A percentile compares a stretch with the other conserved stretches of the same genome.
phyloP scores from a whole-genome alignment of 1,140 invertebrate species.

The Hirudo medicinalis region DNA sequence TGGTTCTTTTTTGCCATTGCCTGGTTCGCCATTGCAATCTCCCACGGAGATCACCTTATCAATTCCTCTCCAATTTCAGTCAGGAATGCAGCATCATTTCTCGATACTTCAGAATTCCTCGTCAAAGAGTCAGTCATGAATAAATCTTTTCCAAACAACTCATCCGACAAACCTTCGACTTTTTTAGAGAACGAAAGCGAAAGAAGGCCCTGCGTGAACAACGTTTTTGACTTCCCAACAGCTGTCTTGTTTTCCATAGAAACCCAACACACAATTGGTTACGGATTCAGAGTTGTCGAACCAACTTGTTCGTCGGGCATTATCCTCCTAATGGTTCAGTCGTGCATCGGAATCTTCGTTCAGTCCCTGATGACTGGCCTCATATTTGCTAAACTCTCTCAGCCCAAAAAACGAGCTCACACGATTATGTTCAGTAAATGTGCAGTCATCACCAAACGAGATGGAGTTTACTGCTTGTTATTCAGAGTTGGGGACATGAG shows the following conservation, averaged over 20 bases:
- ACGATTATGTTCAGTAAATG: slow-evolving; percentile 24
- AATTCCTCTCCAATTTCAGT: not conserved
- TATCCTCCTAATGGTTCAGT: slow-evolving; percentile 22
- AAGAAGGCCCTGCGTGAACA: slow-evolving; percentile 26
- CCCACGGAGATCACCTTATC: slow-evolving; percentile 39
- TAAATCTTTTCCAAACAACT: not conserved
- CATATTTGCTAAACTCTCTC: slow-evolving; percentile 22
- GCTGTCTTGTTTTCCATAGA: slow-evolving; percentile 36
- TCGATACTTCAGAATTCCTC: not conserved
- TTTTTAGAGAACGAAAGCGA: slow-evolving; percentile 28
- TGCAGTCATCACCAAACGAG: slow-evolving; percentile 20
- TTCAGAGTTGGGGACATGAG: slow-evolving; percentile 42
- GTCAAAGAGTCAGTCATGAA: not conserved
- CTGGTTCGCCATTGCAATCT: slow-evolving; percentile 34
- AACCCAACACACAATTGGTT: slow-evolving; percentile 38
- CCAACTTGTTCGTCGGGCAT: slow-evolving; percentile 6
- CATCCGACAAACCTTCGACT: slow-evolving; percentile 16
- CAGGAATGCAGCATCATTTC: not conserved
- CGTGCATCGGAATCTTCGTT: slow-evolving; percentile 22
- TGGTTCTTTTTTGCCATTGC: slow-evolving; percentile 35
- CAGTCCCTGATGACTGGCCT: slow-evolving; percentile 22
- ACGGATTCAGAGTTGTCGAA: slow-evolving; percentile 52
- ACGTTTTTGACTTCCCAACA: slow-evolving; percentile 27
- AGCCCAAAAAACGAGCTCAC: slow-evolving; percentile 23
- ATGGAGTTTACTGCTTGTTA: slow-evolving; percentile 16